Evolutionary conservation across 2,113 vertebrate genomes (phyloP).

Genomic region (Ornithorhynchus anatinus): DNA sequence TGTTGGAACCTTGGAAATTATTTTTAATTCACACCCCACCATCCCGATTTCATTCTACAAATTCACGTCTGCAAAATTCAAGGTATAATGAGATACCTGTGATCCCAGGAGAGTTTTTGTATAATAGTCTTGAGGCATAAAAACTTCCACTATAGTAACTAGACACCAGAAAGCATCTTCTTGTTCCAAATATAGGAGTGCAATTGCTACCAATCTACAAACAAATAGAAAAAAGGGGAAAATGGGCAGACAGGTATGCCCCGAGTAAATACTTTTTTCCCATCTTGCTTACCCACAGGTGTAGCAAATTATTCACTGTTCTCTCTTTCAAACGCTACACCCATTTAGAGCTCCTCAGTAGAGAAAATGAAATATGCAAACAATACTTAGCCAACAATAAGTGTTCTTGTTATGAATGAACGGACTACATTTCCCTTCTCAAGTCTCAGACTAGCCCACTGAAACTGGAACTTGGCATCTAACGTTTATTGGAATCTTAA

Average conservation of each 20-base stretch:
- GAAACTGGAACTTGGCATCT: too few relatives aligned
- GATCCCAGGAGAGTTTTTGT: slow-evolving; percentile 97
- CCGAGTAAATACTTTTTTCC: too few relatives aligned
- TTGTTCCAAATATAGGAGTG: slow-evolving; percentile 94
- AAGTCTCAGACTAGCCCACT: too few relatives aligned
- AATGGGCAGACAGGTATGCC: fast-evolving
- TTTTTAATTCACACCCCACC: too few relatives aligned
- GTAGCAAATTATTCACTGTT: fast-evolving
- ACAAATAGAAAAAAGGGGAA: not conserved
- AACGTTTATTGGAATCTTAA: too few relatives aligned
- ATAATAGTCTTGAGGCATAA: slow-evolving; percentile 98
- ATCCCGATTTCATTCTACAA: not conserved
- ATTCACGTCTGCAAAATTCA: not conserved
- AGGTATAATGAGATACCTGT: slow-evolving; percentile 76
- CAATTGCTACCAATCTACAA: slow-evolving; percentile 88
- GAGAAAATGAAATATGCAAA: not conserved
- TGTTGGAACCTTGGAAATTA: fast-evolving
- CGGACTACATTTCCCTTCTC: too few relatives aligned
- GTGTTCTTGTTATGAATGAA: too few relatives aligned
- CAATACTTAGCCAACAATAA: too few relatives aligned
- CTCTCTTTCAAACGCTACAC: not conserved
- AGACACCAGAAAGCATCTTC: slow-evolving; percentile 99
- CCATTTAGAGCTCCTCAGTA: not conserved
- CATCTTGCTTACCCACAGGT: too few relatives aligned
- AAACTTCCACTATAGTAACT: slow-evolving; percentile 92